Base-by-base conservation (phyloP, 2,113 vertebrate species). In the Scomber japonicus region DNA sequence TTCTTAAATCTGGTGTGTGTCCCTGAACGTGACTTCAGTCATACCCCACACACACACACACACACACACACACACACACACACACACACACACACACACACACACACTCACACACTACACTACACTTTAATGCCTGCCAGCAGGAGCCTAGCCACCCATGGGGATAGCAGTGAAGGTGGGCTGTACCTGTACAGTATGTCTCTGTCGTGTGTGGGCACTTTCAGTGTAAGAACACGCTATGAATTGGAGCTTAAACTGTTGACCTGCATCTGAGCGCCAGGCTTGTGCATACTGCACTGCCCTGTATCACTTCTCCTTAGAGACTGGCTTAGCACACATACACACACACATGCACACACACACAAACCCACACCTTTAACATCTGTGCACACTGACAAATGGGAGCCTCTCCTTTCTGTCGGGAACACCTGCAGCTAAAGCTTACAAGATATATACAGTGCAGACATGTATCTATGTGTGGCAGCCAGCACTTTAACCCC, bases 231-330 rank as follows among this genome's bases (percentile, higher is more conserved):
- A 78, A 80, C 82, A 76, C 49, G 74, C 88, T 83, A 82, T 61
- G 81, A 91, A 85, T 85, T 73, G 86, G 81, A 86, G 86, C 82
- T 93, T 92, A 92, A 89, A 91, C 83, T 82, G 84, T 89, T 93
- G 87, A 94, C 89, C 92, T 84, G 76, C 69, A 24, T 88, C 82
- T 54, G 55, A 71, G 84, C 13, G 55, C 51, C 70, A 35, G 73
- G 21, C 56, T 17, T 77, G 82, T 81, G 84, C 66, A 73, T 53
- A 72, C 68, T 70, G 2, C 15, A n/a, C 71, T 16, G 71, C 31
- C 69, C 69, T 55, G 21, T 51, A 75, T 87, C 24, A 21, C 60
- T 50, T 54, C 62, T 77, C 81, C 68, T 64, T 75, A 77, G 87
- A 82, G 83, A 64, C 10, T 0, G 40, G 48, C 57, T 69, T 64